phyloP scores from a whole-genome alignment of 2,888 invertebrate species.

The Himalopsyche kuldschensis region DNA sequence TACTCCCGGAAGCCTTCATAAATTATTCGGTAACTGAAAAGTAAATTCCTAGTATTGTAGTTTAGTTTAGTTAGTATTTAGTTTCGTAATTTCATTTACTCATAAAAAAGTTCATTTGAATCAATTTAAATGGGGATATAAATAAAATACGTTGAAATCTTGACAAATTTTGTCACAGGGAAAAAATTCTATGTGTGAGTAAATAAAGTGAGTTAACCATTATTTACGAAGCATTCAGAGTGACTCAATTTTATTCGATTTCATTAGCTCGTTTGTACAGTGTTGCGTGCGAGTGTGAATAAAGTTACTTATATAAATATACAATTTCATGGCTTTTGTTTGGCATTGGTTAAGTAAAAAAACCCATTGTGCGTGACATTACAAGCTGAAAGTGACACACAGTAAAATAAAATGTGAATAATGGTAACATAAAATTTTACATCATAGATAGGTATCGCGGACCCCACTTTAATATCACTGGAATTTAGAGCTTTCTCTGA shows the following conservation, averaged over 20 bases:
- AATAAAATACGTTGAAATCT: too few relatives aligned
- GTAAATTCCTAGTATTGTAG: too few relatives aligned
- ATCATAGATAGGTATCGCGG: neutral
- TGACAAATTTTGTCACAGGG: neutral
- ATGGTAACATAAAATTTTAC: neutral
- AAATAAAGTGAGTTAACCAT: neutral
- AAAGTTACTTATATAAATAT: neutral
- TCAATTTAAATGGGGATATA: too few relatives aligned
- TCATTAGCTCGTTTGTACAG: neutral
- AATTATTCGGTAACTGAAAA: too few relatives aligned
- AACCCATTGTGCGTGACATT: neutral
- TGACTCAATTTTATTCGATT: neutral
- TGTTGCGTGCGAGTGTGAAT: neutral
- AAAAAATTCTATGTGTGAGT: neutral
- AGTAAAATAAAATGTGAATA: neutral
- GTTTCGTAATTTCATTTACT: too few relatives aligned
- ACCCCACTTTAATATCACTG: neutral
- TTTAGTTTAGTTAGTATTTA: too few relatives aligned
- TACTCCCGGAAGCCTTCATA: too few relatives aligned
- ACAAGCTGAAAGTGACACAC: neutral
- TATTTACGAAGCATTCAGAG: neutral
- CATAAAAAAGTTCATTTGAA: too few relatives aligned
- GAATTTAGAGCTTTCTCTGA: neutral
- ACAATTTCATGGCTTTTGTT: constrained; percentile 1
- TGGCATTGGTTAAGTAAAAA: neutral